phyloP scores from a whole-genome alignment of 2,113 vertebrate genomes.

The Telmatochromis sp. region DNA sequence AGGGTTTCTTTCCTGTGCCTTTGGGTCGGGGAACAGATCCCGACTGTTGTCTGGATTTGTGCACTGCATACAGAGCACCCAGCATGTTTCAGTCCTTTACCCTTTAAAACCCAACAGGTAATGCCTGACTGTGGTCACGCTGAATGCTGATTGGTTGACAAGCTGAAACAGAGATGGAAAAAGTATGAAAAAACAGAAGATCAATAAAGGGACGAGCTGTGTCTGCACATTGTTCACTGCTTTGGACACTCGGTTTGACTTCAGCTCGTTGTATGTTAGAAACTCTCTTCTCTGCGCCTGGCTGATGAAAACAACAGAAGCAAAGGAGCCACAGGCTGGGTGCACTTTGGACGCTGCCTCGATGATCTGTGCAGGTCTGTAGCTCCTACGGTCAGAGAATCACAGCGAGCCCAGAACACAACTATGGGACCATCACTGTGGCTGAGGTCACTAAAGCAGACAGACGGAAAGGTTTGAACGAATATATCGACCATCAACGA shows the following conservation, averaged over 20 bases:
- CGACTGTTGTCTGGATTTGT: neutral
- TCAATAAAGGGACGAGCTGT: neutral
- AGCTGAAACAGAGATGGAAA: neutral
- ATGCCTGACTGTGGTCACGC: neutral
- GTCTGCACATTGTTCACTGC: neutral
- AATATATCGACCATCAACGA: neutral
- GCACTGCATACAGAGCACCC: neutral
- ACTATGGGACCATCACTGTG: neutral
- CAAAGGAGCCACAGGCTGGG: neutral
- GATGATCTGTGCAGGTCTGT: neutral
- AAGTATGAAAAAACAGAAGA: neutral
- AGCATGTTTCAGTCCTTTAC: neutral
- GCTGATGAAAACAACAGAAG: neutral
- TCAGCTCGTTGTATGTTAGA: neutral
- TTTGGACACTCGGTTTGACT: neutral
- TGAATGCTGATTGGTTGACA: neutral
- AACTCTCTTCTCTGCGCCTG: neutral
- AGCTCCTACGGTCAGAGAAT: neutral
- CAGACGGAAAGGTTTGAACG: neutral
- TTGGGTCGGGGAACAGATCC: neutral
- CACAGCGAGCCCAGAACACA: neutral
- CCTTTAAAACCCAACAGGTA: fast-evolving
- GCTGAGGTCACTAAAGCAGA: neutral
- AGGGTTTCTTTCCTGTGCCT: fast-evolving
- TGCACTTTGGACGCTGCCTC: neutral